These are phyloP conservation scores for Epinephelus coioides DNA, from an alignment of 2,797 vertebrate genomes.

Conservation along the genomic window DNA sequence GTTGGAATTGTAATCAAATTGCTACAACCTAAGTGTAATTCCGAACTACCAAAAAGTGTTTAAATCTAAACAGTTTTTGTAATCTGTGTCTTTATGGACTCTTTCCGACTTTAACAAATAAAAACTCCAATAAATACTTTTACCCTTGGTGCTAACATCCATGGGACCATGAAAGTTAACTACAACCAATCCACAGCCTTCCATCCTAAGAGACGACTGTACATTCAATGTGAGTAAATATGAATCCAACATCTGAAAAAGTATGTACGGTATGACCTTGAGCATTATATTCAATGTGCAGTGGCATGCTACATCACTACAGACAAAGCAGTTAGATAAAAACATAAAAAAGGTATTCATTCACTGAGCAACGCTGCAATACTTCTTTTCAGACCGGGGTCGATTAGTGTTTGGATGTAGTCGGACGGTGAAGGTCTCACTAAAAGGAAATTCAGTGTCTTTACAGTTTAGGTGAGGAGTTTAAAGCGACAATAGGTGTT, in stretches of 20 bases:
- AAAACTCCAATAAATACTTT: slow-evolving; percentile 7
- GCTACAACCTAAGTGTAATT: slow-evolving; percentile 12
- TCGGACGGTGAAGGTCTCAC: slow-evolving; percentile 1
- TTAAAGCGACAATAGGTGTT: neutral
- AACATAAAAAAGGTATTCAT: slow-evolving; percentile 23
- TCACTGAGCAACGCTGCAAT: slow-evolving; percentile 14
- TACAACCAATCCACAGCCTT: slow-evolving; percentile 40
- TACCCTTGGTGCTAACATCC: neutral
- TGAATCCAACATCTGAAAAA: slow-evolving; percentile 19
- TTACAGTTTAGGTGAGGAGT: neutral
- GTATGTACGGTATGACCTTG: slow-evolving; percentile 35
- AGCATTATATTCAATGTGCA: slow-evolving; percentile 20
- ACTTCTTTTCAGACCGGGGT: slow-evolving; percentile 1
- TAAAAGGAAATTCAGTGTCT: neutral
- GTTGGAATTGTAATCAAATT: slow-evolving; percentile 12
- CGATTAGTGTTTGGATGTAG: neutral
- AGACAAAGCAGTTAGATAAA: slow-evolving; percentile 19
- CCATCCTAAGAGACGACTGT: slow-evolving; percentile 32
- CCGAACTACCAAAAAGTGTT: neutral
- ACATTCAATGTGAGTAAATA: slow-evolving; percentile 8
- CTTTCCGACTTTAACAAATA: slow-evolving; percentile 1
- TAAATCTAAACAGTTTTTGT: neutral
- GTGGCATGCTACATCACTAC: neutral
- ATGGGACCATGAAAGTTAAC: slow-evolving; percentile 7
- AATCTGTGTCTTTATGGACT: neutral